Base-by-base conservation (phyloP, 2,113 vertebrate species). In the Edolisoma coerulescens region DNA sequence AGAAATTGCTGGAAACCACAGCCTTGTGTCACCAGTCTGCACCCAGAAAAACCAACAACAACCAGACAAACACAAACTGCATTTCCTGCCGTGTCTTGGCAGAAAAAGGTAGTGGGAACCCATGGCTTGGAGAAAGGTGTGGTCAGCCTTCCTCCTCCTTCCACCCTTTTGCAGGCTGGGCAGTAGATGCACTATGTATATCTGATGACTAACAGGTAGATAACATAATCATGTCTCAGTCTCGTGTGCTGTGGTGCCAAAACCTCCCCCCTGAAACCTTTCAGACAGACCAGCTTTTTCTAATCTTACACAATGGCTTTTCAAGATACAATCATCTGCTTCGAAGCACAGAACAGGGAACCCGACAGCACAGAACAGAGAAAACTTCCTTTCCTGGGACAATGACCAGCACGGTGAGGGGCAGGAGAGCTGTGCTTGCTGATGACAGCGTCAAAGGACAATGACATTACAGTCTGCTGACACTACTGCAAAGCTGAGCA, bases 401-500 rank as follows among this genome's bases (percentile, higher is more conserved):
- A 7, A 22, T 21, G n/a, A 84, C 16, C 59, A 81, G 52, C 15
- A 22, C 0, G 2, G 18, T 20, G 56, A 91, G 44, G 54, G 52
- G 23, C 42, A 78, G 61, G 9, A 63, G 14, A 63, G 35, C 19
- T 78, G 23, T 47, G 11, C 44, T 79, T 56, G 9, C 44, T 75
- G 61, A n/a, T 5, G 8, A 11, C 1, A 2, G 15, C 45, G 42
- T 23, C 52, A 64, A 75, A 89, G 64, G 50, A 70, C 52, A 50
- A n/a, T 37, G 63, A 84, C 12, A 10, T 33, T 28, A 41, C 1
- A 3, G 17, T 22, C 44, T 71, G 35, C 32, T 87, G 81, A 54
- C 21, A 30, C 22, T 39, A 4, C 18, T 0, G 2, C 33, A 47
- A 88, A 69, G 28, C 30, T 45, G 16, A 63, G 18, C 0, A 0